Evolutionary conservation across 2,113 vertebrate species (phyloP).

Genomic region (Myxocyprinus asiaticus): DNA sequence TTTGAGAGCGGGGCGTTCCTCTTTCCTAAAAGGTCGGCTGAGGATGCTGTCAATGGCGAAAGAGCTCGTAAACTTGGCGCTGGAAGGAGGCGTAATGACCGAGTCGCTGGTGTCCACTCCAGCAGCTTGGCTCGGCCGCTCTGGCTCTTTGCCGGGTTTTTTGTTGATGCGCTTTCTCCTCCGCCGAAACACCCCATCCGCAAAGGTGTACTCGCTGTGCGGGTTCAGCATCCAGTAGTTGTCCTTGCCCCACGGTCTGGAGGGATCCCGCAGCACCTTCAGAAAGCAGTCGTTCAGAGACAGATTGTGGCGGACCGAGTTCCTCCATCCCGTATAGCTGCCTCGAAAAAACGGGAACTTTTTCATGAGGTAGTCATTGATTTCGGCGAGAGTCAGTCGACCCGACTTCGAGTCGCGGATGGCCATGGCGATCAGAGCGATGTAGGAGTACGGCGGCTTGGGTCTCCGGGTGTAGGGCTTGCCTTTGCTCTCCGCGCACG

Average conservation of each 20-base stretch:
- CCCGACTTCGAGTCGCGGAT: slow-evolving; percentile 88
- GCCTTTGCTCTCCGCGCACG: slow-evolving; percentile 67
- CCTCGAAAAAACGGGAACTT: slow-evolving; percentile 95
- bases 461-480: slow-evolving; percentile 92
- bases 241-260: slow-evolving; percentile 95
- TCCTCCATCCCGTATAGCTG: slow-evolving; percentile 94
- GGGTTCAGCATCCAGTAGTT: slow-evolving; percentile 99
- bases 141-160: slow-evolving; percentile 55
- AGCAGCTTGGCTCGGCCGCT: slow-evolving; percentile 41
- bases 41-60: slow-evolving; percentile 94
- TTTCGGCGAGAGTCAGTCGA: slow-evolving; percentile 90
- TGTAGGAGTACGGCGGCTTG: slow-evolving; percentile 94
- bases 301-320: slow-evolving; percentile 93
- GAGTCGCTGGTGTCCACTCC: slow-evolving; percentile 48
- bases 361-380: slow-evolving; percentile 95
- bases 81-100: slow-evolving; percentile 40
- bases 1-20: slow-evolving; percentile 45
- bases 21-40: slow-evolving; percentile 82
- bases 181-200: slow-evolving; percentile 92
- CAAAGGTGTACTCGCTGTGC: slow-evolving; percentile 95
- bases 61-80: slow-evolving; percentile 84
- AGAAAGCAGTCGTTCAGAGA: slow-evolving; percentile 94
- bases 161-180: slow-evolving; percentile 88
- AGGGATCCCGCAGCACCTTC: slow-evolving; percentile 92
- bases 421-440: slow-evolving; percentile 95